phyloP scores from a whole-genome alignment of 2,888 invertebrate species.

The Dysmachus trigonus region DNA sequence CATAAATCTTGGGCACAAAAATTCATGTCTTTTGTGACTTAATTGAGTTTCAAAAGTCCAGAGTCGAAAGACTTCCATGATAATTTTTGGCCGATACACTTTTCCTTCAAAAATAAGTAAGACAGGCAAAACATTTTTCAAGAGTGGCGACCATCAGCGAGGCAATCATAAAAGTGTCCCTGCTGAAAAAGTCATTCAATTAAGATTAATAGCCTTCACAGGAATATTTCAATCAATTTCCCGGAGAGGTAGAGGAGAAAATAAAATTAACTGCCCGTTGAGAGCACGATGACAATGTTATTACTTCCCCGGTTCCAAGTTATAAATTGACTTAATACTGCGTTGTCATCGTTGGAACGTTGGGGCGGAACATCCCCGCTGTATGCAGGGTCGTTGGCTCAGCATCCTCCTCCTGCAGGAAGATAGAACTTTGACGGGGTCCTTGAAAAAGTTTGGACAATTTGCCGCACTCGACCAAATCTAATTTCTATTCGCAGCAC shows the following conservation, averaged over 20 bases:
- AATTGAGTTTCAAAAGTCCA: neutral
- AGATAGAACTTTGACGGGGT: neutral
- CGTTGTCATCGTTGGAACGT: neutral
- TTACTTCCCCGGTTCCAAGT: neutral
- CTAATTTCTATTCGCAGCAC: neutral
- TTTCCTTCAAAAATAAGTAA: neutral
- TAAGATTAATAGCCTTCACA: conserved; percentile 53
- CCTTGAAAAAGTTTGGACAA: neutral
- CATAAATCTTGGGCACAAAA: neutral
- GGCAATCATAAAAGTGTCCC: conserved; percentile 40
- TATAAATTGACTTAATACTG: conserved; percentile 10
- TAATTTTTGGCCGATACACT: neutral
- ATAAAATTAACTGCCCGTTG: conserved; percentile 30
- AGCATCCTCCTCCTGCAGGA: neutral
- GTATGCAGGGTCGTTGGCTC: neutral
- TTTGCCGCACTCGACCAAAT: neutral
- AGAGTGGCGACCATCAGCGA: neutral
- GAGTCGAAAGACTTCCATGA: neutral
- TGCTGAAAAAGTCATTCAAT: conserved; percentile 49
- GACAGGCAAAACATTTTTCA: neutral
- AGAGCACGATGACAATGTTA: conserved; percentile 21
- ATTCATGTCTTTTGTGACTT: neutral
- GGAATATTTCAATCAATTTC: conserved; percentile 53
- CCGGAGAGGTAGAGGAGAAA: conserved; percentile 17
- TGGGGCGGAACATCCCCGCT: neutral